These are phyloP conservation scores for Thera obeliscata DNA, from an alignment of 2,888 invertebrate species.

Conservation along the genomic window DNA sequence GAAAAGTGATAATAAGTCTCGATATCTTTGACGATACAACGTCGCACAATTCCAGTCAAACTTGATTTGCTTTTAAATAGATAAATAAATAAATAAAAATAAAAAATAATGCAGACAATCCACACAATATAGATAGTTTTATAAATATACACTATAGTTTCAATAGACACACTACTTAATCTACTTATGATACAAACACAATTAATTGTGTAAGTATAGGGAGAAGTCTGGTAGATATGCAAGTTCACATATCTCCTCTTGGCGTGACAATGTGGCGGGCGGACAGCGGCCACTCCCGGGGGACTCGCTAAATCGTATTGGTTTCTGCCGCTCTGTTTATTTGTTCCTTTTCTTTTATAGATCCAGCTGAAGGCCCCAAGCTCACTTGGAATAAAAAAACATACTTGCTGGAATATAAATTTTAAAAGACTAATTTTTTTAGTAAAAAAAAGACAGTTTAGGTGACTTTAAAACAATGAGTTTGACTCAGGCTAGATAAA, in stretches of 20 bases:
- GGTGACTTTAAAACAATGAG: too few relatives aligned
- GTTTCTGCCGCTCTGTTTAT: constrained; percentile 67
- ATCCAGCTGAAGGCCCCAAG: constrained; percentile 38
- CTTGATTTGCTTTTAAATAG: too few relatives aligned
- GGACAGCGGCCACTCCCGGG: constrained; percentile 56
- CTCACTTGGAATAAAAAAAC: constrained; percentile 41
- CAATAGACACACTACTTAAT: too few relatives aligned
- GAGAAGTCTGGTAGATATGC: constrained; percentile 36
- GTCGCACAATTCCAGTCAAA: too few relatives aligned
- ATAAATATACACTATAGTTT: too few relatives aligned
- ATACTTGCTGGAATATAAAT: constrained; percentile 22
- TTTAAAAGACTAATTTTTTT: constrained; percentile 1
- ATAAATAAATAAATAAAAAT: too few relatives aligned
- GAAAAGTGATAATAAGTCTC: too few relatives aligned
- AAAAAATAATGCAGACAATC: too few relatives aligned
- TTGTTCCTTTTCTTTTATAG: constrained; percentile 55
- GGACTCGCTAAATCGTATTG: constrained; percentile 74
- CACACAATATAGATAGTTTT: too few relatives aligned
- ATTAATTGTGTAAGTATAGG: constrained; percentile 19
- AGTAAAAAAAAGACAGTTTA: too few relatives aligned
- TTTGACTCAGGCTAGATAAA: too few relatives aligned
- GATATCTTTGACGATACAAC: too few relatives aligned
- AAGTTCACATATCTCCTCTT: constrained; percentile 43
- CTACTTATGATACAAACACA: background rate
- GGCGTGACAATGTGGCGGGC: constrained; percentile 69